Percentiles rank a stretch among this genome's conserved stretches.
Evolutionary conservation across 2,797 vertebrate genomes (phyloP).

Genomic region (Sebastes goodei): DNA sequence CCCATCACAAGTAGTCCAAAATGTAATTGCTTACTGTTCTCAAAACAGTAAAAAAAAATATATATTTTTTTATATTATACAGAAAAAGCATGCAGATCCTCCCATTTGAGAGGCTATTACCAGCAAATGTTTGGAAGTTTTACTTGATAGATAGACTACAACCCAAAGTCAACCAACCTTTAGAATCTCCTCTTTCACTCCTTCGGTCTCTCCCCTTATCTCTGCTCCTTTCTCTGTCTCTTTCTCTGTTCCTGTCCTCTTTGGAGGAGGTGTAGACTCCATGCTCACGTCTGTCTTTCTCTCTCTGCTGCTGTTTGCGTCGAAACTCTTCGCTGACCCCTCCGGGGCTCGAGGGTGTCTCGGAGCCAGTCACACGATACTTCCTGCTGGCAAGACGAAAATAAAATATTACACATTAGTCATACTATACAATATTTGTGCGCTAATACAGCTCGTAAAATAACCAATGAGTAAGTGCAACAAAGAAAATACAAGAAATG

Average conservation of each 20-base stretch:
- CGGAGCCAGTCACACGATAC: constrained; percentile 91
- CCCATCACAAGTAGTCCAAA: not conserved
- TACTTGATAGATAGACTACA: not conserved
- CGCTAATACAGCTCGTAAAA: not conserved
- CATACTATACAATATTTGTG: not conserved
- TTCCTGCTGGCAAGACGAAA: constrained; percentile 77
- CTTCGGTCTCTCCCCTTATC: constrained; percentile 81
- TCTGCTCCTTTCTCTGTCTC: constrained; percentile 83
- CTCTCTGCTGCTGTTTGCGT: constrained; percentile 91
- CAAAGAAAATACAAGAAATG: not conserved
- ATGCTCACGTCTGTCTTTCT: constrained; percentile 92
- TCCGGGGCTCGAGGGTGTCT: constrained; percentile 95
- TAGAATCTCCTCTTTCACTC: constrained; percentile 73
- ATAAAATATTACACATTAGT: not conserved
- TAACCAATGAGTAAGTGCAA: not conserved
- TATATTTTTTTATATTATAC: not conserved
- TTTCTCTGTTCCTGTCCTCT: constrained; percentile 87
- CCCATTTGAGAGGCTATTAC: not conserved
- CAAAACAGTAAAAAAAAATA: not conserved
- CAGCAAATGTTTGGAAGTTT: not conserved
- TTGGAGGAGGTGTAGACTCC: constrained; percentile 96
- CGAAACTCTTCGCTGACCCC: constrained; percentile 97
- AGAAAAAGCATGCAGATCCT: not conserved
- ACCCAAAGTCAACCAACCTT: not conserved
- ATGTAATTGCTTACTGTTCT: not conserved